Conservation (phyloP, 2,113 vertebrate genomes). For the Pterophyllum scalare region DNA sequence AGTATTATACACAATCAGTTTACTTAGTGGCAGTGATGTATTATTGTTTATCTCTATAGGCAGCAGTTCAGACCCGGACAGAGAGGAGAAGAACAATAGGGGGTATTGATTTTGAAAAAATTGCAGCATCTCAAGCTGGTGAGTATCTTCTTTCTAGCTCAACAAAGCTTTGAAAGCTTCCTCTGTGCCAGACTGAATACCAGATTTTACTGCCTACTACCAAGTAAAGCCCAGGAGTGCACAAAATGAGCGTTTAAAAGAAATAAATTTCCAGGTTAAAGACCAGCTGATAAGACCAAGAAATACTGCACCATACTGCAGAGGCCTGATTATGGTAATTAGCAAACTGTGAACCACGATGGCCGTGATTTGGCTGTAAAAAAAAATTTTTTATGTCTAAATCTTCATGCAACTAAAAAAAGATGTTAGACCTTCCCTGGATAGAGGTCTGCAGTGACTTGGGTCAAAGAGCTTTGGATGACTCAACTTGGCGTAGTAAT, state of each 20-base stretch:
- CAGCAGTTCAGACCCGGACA: slow-evolving; percentile 9
- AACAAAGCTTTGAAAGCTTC: not conserved
- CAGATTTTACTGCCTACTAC: not conserved
- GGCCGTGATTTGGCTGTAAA: not conserved
- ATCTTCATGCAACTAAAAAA: not conserved
- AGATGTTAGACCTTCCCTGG: not conserved
- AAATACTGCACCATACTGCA: not conserved
- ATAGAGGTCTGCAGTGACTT: slow-evolving; percentile 19
- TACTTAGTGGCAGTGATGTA: not conserved
- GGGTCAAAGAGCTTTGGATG: slow-evolving; percentile 13
- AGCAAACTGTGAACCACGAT: not conserved
- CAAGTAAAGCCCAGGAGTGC: not conserved
- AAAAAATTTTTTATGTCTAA: not conserved
- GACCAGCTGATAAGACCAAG: not conserved
- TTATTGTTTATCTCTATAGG: slow-evolving; percentile 51
- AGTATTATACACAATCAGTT: not conserved
- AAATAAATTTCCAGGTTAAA: not conserved
- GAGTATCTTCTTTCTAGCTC: slow-evolving; percentile 32
- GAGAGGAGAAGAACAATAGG: slow-evolving; percentile 73
- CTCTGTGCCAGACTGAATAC: not conserved
- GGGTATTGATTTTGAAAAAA: slow-evolving; percentile 68
- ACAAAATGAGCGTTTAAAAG: fast-evolving
- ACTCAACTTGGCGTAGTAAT: slow-evolving; percentile 64
- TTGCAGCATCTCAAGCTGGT: slow-evolving; percentile 57
- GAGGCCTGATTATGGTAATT: not conserved